Conservation (phyloP, 2,888 invertebrate species). For the Creontiades dilutus region DNA sequence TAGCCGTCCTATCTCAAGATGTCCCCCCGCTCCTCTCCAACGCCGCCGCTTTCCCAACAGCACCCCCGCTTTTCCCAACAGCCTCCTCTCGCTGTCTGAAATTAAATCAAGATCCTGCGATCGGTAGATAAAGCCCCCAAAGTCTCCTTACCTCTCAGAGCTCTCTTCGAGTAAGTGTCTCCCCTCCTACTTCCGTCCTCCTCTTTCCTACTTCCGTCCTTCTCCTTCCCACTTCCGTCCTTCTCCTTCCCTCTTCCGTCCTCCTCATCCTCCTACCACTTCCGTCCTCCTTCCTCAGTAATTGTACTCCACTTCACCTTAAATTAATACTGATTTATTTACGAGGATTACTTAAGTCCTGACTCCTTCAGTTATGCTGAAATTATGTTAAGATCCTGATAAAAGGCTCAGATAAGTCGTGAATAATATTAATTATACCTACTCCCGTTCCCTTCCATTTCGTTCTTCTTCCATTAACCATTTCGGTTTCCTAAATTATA, state of each 20-base stretch:
- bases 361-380: conserved; percentile 54
- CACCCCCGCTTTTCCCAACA: conserved; percentile 68
- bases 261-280: neutral
- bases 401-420: conserved; percentile 35
- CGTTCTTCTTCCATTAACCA: neutral
- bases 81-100: conserved; percentile 71
- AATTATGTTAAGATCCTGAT: conserved; percentile 64
- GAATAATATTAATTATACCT: conserved; percentile 51
- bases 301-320: conserved; percentile 64
- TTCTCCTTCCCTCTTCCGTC: conserved; percentile 6
- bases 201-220: neutral
- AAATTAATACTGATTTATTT: conserved; percentile 71
- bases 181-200: neutral
- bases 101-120: conserved; percentile 76
- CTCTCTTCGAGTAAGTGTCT: conserved; percentile 29
- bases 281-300: conserved; percentile 38
- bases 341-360: conserved; percentile 48
- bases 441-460: neutral
- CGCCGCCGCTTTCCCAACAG: conserved; percentile 61
- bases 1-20: conserved; percentile 72
- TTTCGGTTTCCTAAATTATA: conserved; percentile 16
- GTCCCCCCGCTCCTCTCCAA: conserved; percentile 47
- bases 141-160: conserved; percentile 57
- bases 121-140: conserved; percentile 72
- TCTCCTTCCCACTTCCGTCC: neutral